Evolutionary conservation across 2,888 invertebrate genomes (phyloP).

Genomic region (Hemaris fuciformis): DNA sequence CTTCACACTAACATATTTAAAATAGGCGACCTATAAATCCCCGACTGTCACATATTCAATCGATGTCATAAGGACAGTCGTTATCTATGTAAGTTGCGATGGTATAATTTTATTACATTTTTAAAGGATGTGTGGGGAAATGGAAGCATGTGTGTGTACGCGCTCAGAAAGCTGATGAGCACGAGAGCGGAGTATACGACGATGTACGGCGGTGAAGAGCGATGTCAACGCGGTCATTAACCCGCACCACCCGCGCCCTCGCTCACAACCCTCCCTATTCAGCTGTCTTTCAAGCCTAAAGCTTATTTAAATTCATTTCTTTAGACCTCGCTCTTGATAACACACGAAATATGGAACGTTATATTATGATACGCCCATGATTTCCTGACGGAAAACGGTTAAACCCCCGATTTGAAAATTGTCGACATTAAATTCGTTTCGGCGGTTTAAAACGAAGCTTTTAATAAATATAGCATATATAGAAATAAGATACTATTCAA

Average conservation of each 20-base stretch:
- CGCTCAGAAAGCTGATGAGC: neutral
- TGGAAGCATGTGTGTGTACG: neutral
- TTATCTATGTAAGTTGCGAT: neutral
- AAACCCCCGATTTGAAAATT: neutral
- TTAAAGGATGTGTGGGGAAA: neutral
- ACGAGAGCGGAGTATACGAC: constrained; percentile 5
- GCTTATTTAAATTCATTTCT: neutral
- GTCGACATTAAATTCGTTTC: neutral
- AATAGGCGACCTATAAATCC: too few species aligned
- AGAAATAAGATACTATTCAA: too few species aligned
- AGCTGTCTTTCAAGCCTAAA: constrained; percentile 10
- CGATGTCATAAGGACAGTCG: neutral
- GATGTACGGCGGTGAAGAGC: constrained; percentile 26
- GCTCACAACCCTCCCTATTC: constrained; percentile 38
- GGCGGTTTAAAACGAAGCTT: too few species aligned
- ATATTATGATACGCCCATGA: neutral
- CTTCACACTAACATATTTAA: neutral
- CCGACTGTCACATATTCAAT: neutral
- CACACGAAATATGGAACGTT: neutral
- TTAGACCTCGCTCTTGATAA: neutral
- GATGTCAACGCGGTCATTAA: constrained; percentile 53
- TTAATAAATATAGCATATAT: too few species aligned
- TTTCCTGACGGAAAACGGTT: neutral
- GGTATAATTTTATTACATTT: neutral
- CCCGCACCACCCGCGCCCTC: constrained; percentile 39